phyloP scores from a whole-genome alignment of 2,113 vertebrate genomes.

The Muscicapa adusta region DNA sequence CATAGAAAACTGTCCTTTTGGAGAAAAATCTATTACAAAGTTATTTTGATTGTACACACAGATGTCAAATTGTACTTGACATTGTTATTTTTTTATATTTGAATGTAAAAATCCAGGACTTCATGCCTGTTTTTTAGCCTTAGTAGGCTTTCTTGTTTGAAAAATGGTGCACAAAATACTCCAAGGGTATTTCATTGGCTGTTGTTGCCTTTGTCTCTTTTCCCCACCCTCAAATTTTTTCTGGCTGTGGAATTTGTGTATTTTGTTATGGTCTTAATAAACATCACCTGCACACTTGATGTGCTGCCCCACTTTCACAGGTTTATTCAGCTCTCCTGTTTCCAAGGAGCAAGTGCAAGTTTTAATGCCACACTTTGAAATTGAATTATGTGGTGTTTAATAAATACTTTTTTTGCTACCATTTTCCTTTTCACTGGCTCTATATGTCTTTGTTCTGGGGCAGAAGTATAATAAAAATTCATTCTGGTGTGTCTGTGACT shows the following conservation, averaged over 20 bases:
- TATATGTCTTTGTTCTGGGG: background rate
- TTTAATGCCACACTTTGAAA: background rate
- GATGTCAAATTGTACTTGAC: background rate
- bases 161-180: background rate
- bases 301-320: background rate
- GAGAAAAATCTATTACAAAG: background rate
- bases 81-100: background rate
- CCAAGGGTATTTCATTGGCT: background rate
- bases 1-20: background rate
- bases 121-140: background rate
- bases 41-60: background rate
- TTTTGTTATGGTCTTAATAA: background rate
- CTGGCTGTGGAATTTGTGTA: background rate
- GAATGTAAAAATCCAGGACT: background rate
- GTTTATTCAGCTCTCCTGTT: background rate
- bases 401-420: background rate
- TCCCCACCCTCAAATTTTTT: background rate
- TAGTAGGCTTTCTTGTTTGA: background rate
- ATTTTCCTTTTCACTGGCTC: background rate
- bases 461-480: background rate
- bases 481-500: background rate
- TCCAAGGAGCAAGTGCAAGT: background rate
- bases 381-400: background rate
- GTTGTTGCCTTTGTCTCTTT: background rate
- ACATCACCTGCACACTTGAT: background rate